Base-by-base conservation (phyloP, 2,888 invertebrate genomes). In the Chymomyza procnemis region DNA sequence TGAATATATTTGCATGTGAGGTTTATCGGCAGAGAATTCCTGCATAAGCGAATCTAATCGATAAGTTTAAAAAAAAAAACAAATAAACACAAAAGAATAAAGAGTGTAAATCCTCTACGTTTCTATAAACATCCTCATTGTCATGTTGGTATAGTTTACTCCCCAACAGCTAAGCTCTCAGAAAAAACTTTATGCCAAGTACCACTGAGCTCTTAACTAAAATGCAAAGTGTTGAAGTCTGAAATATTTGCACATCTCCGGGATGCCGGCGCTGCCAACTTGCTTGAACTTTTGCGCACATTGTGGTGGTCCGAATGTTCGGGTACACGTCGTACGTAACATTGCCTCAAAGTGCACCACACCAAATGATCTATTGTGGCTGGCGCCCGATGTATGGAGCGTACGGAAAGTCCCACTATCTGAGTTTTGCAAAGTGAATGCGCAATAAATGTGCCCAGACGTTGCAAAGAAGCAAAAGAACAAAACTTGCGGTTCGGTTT, bases 351-450 rank as follows among this genome's bases (percentile, higher is more conserved):
- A 41, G 55, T 30, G 22, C 61, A 34, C 47, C 18, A 66, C 60
- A 61, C 55, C 61, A 74, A 78, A 85, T 83, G 83, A 83, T 83
- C 84, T 85, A 83, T 87, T 83, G 81, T 83, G 56, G 46, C 26
- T 14, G 64, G 41, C 2, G 61, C 64, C 26, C 41, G 19, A 19
- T 26, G 47, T 41, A 1, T n/a, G 22, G 22, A 46, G 60, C 61
- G 67, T 69, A n/a, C 55, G 22, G 50, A 30, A 46, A 22, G 52
- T 65, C 26, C 26, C 26, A 63, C 75, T 73, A 70, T 78, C 77
- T 62, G 62, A 57, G 56, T 67, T 60, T n/a, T 59, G 79, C 71
- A 67, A 71, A 78, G 63, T 79, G 76, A 79, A 79, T 79, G 78
- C 72, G 58, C 76, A 78, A 76, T 76, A 79, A 79, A 74, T 67